Evolutionary conservation across 2,888 invertebrate species (phyloP), one percentile per base, ranked within the genome.

Genomic region (Coenonympha arcania): DNA sequence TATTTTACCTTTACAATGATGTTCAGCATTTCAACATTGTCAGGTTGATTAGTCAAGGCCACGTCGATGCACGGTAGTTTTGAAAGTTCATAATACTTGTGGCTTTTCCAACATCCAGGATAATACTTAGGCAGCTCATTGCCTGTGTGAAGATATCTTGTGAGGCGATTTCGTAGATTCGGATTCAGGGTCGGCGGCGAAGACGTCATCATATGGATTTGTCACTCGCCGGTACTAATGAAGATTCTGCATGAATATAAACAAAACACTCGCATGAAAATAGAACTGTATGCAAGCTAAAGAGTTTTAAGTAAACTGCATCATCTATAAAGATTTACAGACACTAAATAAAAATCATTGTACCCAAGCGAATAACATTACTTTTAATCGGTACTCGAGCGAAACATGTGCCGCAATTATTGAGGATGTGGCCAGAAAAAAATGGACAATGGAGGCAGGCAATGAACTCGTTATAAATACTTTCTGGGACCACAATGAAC

Each of bases 361-460:
- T 58, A 62, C 61, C 58, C 65, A 57, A 62, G 62, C 61, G 58
- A 66, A 58, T 62, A 64, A 70, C 68, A 70, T 69, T 63, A 58
- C 72, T 79, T 81, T 80, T 78, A 76, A 75, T 73, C 69, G 76
- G 73, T 76, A 78, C 72, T 76, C 74, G 68, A 77, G 76, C 74
- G 76, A 80, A 78, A 81, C 82, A 82, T 82, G 85, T 82, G 85
- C 77, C 69, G 72, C 69, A 78, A 76, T 73, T 76, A 79, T 69
- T 84, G 85, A 80, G 82, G 84, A 85, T 85, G 85, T 85, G 85
- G 85, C 85, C 71, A 81, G 75, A 84, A 84, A 85, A 68, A 84
- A 81, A 78, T 66, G 59, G 62, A 81, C 79, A 85, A 82, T 79
- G 81, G 78, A 75, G 65, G 71, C 66, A 45, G 48, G 36, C 44